phyloP scores from a whole-genome alignment of 2,797 vertebrate species.

The Poecilia velifera region DNA sequence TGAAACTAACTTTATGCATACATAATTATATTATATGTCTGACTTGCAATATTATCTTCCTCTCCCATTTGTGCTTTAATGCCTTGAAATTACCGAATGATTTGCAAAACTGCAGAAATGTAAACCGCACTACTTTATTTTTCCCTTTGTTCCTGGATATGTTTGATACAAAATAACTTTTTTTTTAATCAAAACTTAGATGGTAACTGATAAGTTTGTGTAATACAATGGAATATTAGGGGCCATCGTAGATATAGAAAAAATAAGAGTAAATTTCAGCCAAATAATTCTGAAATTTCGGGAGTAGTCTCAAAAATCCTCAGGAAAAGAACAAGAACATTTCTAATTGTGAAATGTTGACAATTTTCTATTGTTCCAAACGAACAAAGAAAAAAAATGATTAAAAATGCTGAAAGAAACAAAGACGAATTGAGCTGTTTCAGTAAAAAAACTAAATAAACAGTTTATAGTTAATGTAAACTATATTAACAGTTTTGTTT shows the following conservation, averaged over 20 bases:
- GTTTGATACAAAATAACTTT: background rate
- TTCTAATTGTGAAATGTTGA: too few relatives aligned
- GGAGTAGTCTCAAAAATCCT: too few relatives aligned
- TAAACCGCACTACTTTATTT: background rate
- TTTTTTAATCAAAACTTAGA: background rate
- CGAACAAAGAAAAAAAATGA: background rate
- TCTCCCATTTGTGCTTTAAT: background rate
- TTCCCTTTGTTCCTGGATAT: background rate
- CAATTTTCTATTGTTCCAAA: background rate
- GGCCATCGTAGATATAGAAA: too few relatives aligned
- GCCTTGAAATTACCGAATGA: background rate
- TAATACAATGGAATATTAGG: background rate
- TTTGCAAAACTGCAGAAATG: background rate
- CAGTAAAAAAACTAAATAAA: background rate
- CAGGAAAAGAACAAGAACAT: too few relatives aligned
- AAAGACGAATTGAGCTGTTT: constrained; percentile 2
- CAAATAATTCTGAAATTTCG: too few relatives aligned
- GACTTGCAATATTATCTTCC: background rate
- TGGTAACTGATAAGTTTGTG: background rate
- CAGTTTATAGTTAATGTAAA: too few relatives aligned
- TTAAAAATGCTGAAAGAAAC: background rate
- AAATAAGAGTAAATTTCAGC: background rate
- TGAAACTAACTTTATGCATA: background rate
- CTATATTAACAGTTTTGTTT: background rate
- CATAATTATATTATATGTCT: background rate